Conservation (phyloP, 2,797 vertebrate genomes). For the Staurois parvus region DNA sequence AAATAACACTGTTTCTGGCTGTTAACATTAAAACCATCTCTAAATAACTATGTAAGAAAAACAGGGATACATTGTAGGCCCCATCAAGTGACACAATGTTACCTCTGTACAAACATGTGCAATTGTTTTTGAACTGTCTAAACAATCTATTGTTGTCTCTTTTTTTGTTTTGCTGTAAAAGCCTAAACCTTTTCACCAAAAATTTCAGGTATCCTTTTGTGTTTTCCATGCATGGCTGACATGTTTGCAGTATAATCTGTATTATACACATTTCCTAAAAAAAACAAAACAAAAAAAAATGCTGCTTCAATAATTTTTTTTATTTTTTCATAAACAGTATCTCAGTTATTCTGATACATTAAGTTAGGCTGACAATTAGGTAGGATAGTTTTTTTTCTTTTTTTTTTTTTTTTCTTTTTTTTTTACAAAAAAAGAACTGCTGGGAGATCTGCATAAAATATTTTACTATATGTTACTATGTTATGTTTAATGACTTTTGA, state of each 20-base stretch:
- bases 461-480: too few species aligned
- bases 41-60: neutral
- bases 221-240: slow-evolving; percentile 22
- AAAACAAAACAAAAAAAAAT: neutral
- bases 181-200: neutral
- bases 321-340: neutral
- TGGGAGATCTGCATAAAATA: too few species aligned
- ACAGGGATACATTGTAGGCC: neutral
- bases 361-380: too few species aligned
- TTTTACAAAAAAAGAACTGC: too few species aligned
- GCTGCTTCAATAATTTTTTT: neutral
- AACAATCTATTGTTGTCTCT: neutral
- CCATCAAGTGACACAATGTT: neutral
- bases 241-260: neutral
- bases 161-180: neutral
- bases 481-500: too few species aligned
- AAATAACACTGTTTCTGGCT: neutral
- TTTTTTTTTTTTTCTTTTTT: too few species aligned
- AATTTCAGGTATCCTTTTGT: slow-evolving; percentile 17
- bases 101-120: slow-evolving; percentile 6
- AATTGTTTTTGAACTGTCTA: slow-evolving; percentile 9
- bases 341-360: too few species aligned
- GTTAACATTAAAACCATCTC: neutral
- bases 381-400: too few species aligned
- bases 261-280: neutral